Evolutionary conservation across 2,797 vertebrate genomes (phyloP).

Genomic region (Phoeniculus purpureus): DNA sequence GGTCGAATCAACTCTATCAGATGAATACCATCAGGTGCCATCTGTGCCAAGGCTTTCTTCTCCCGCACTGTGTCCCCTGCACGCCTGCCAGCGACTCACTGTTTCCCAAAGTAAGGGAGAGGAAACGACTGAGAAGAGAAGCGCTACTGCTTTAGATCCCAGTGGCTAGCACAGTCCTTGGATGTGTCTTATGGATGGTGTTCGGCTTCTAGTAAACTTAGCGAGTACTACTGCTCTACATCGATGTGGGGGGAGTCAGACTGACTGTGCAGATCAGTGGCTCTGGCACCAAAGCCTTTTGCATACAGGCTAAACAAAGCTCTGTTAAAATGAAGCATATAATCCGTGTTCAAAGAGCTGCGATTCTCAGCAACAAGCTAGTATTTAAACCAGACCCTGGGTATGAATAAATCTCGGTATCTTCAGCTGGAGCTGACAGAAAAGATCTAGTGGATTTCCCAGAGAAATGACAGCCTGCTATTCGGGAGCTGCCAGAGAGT

Average conservation of each 20-base stretch:
- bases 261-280: conserved; percentile 33
- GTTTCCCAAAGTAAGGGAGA: neutral
- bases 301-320: neutral
- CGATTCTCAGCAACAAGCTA: neutral
- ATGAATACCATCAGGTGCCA: neutral
- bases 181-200: neutral
- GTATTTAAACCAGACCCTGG: neutral
- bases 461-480: conserved; percentile 27
- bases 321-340: neutral
- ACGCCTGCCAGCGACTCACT: neutral
- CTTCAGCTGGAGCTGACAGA: conserved; percentile 10
- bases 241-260: neutral
- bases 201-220: conserved; percentile 44
- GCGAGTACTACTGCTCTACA: neutral
- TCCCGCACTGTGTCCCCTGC: neutral
- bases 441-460: conserved; percentile 56
- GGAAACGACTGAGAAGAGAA: neutral
- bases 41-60: neutral
- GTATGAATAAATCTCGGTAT: conserved; percentile 8
- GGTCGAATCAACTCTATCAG: neutral
- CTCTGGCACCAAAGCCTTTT: conserved; percentile 8
- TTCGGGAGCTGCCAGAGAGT: conserved; percentile 40
- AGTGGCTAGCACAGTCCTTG: conserved; percentile 23
- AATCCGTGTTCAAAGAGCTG: neutral
- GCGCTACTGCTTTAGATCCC: neutral